Conservation (phyloP, 2,797 vertebrate genomes). For the Bradypus variegatus region DNA sequence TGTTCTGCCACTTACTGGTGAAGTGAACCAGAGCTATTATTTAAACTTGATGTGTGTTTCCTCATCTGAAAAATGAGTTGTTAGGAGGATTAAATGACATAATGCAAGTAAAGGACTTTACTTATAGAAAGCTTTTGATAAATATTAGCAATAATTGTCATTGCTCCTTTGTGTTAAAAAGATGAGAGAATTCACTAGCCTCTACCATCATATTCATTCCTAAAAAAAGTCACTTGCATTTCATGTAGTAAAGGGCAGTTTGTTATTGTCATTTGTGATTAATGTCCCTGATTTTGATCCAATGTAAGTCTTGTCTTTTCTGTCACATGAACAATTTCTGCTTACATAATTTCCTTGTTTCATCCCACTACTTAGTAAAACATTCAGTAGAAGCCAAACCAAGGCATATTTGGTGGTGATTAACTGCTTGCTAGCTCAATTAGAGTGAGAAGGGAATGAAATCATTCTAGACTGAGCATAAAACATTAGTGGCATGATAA, state of each 20-base stretch:
- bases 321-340: slow-evolving; percentile 10
- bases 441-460: background rate
- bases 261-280: background rate
- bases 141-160: background rate
- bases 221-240: background rate
- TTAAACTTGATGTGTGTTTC: background rate
- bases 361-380: background rate
- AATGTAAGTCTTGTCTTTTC: background rate
- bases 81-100: background rate
- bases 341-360: background rate
- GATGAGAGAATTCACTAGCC: background rate
- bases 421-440: background rate
- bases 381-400: background rate
- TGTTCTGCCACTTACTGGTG: background rate
- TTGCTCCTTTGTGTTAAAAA: background rate
- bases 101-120: background rate
- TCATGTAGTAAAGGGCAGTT: background rate
- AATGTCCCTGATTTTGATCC: background rate
- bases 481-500: background rate
- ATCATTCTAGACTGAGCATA: background rate
- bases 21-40: background rate
- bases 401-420: background rate
- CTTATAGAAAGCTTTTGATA: background rate
- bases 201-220: background rate
- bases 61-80: background rate